phyloP scores from a whole-genome alignment of 2,797 vertebrate species.

The Gallinago stenura region DNA sequence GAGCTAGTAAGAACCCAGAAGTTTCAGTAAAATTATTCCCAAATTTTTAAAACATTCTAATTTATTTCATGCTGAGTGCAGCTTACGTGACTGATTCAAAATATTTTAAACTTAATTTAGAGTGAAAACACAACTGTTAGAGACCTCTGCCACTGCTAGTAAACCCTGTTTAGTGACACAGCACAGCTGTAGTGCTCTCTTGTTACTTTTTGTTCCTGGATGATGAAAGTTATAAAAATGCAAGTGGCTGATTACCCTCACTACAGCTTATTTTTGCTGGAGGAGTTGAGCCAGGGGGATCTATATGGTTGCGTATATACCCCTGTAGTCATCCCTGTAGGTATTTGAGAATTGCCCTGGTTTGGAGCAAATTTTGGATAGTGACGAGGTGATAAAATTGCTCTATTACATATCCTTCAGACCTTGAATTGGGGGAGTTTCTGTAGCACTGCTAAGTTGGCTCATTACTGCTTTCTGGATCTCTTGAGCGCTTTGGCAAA shows the following conservation, averaged over 20 bases:
- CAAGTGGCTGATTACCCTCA: neutral
- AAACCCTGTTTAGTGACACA: neutral
- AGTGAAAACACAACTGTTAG: neutral
- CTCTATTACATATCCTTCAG: accelerated
- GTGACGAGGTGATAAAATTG: neutral
- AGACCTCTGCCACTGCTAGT: neutral
- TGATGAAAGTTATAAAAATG: neutral
- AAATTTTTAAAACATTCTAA: slow-evolving; percentile 25
- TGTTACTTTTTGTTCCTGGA: neutral
- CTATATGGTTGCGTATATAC: accelerated
- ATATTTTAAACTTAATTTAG: slow-evolving; percentile 27
- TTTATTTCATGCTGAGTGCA: slow-evolving; percentile 20
- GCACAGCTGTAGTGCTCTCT: neutral
- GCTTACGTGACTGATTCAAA: slow-evolving; percentile 13
- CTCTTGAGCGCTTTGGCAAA: neutral
- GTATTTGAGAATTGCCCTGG: neutral
- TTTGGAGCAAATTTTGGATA: neutral
- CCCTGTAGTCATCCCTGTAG: accelerated
- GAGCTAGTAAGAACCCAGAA: slow-evolving; percentile 4
- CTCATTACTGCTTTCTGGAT: neutral
- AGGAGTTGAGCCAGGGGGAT: neutral
- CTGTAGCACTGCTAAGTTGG: neutral
- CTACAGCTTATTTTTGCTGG: neutral
- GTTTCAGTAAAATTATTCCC: slow-evolving; percentile 9
- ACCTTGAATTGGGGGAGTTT: neutral